phyloP scores from a whole-genome alignment of 2,888 invertebrate genomes.

The Thymelicus lineola region DNA sequence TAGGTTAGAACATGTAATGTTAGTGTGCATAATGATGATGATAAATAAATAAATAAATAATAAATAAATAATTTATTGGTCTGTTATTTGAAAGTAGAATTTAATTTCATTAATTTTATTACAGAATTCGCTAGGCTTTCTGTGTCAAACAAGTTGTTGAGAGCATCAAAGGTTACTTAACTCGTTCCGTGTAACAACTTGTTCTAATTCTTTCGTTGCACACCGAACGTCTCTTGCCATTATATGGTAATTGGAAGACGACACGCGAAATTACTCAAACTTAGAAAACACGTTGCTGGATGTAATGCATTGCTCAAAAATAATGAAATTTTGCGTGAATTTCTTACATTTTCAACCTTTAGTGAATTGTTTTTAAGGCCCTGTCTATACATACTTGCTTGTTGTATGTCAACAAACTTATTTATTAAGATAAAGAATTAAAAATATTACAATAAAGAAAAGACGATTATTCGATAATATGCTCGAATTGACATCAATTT shows the following conservation, averaged over 20 bases:
- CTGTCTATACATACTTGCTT: too few species aligned
- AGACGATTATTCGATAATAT: too few species aligned
- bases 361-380: too few species aligned
- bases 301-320: background rate
- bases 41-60: too few species aligned
- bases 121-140: background rate
- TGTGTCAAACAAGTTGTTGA: background rate
- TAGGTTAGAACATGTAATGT: too few species aligned
- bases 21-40: too few species aligned
- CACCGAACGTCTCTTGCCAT: conserved; percentile 55
- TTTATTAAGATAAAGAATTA: too few species aligned
- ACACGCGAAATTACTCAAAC: conserved; percentile 65
- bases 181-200: conserved; percentile 55
- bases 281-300: conserved; percentile 49
- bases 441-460: too few species aligned
- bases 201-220: conserved; percentile 67
- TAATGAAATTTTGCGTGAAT: background rate
- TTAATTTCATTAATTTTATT: background rate
- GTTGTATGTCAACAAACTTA: too few species aligned
- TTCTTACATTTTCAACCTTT: too few species aligned
- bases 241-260: conserved; percentile 72
- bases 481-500: too few species aligned
- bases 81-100: background rate
- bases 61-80: too few species aligned
- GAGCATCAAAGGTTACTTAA: conserved; percentile 56